Conservation (phyloP, 2,797 vertebrate species). For the Brotula barbata region DNA sequence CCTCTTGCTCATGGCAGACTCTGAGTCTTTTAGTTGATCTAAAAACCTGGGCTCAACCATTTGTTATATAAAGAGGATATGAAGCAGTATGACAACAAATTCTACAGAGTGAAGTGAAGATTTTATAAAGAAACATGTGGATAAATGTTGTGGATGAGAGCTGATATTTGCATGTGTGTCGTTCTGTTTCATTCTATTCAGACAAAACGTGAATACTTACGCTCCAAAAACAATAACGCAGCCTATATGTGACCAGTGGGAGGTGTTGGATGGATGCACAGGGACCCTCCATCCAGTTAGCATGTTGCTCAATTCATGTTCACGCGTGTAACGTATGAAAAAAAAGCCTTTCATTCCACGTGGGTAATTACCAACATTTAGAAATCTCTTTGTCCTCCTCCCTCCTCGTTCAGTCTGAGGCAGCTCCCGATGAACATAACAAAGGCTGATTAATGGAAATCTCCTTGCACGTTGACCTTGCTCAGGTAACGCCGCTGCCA, state of each 20-base stretch:
- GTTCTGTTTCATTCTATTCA: too few relatives aligned
- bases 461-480: constrained; percentile 68
- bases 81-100: too few relatives aligned
- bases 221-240: neutral
- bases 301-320: constrained; percentile 11
- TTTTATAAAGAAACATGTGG: too few relatives aligned
- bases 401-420: constrained; percentile 22
- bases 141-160: too few relatives aligned
- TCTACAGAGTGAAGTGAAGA: too few relatives aligned
- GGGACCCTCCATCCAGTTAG: constrained; percentile 7
- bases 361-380: constrained; percentile 15
- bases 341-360: constrained; percentile 6
- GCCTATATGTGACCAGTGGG: neutral
- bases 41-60: too few relatives aligned
- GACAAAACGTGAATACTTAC: neutral
- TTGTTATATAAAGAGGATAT: too few relatives aligned
- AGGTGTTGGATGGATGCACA: constrained; percentile 10
- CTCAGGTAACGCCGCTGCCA: constrained; percentile 65
- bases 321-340: neutral
- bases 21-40: too few relatives aligned
- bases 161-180: too few relatives aligned
- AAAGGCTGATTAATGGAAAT: constrained; percentile 73
- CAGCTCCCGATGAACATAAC: constrained; percentile 36
- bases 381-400: constrained; percentile 37
- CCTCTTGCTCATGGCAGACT: too few relatives aligned